A percentile compares a stretch with the other conserved stretches of the same genome.
Evolutionary conservation across 1,140 invertebrate genomes (phyloP).

Genomic region (Samia ricini): DNA sequence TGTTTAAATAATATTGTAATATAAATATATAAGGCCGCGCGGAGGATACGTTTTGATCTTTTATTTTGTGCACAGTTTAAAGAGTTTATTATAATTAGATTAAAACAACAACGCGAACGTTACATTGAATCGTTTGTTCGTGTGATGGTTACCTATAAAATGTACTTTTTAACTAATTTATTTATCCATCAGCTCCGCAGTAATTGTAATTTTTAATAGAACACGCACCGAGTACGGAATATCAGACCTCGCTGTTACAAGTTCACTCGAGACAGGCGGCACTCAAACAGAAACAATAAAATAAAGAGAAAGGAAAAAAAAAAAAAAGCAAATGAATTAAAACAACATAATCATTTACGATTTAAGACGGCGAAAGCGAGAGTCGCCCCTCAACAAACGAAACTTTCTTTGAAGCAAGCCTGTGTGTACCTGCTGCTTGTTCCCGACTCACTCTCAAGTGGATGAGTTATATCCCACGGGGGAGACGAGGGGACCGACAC

Average conservation of each 20-base stretch:
- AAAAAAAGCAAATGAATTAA: slow-evolving; percentile 74
- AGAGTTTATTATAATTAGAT: slow-evolving; percentile 20
- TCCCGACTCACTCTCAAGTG: slow-evolving; percentile 61
- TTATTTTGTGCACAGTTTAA: slow-evolving; percentile 10
- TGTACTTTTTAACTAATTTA: slow-evolving; percentile 31
- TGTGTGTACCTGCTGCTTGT: slow-evolving; percentile 57
- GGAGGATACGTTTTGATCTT: slow-evolving; percentile 16
- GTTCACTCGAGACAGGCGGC: slow-evolving; percentile 70
- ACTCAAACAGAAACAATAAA: slow-evolving; percentile 56
- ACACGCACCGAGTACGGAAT: slow-evolving; percentile 12
- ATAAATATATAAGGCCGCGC: slow-evolving; percentile 6
- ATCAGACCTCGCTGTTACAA: slow-evolving; percentile 38
- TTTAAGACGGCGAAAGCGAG: slow-evolving; percentile 59
- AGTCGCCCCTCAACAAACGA: slow-evolving; percentile 63
- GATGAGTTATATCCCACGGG: slow-evolving; percentile 70
- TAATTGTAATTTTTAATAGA: slow-evolving; percentile 22
- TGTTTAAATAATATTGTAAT: slow-evolving; percentile 2
- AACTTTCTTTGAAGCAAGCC: slow-evolving; percentile 72
- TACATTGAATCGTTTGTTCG: slow-evolving; percentile 14
- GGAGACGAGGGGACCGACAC: slow-evolving; percentile 55
- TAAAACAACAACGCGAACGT: slow-evolving; percentile 20
- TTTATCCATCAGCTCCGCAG: slow-evolving; percentile 33
- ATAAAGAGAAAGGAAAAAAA: slow-evolving; percentile 50
- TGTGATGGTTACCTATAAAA: slow-evolving; percentile 17
- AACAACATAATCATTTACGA: slow-evolving; percentile 75